phyloP scores from a whole-genome alignment of 1,140 invertebrate species.

The Carposina sasakii region DNA sequence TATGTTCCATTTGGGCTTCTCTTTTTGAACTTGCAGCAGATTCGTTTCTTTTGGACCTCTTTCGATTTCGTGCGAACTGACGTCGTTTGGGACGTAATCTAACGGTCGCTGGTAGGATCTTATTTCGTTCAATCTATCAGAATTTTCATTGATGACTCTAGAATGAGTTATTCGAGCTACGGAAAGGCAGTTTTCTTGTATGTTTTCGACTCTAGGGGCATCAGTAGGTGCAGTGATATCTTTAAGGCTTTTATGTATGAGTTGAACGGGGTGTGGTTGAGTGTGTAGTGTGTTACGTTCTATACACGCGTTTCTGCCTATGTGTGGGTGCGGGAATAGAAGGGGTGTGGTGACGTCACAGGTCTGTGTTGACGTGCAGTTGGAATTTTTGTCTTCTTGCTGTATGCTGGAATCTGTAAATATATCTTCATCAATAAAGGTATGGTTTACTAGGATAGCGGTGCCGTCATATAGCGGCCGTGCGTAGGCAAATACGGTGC shows the following conservation, averaged over 20 bases:
- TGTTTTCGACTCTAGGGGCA: constrained; percentile 29
- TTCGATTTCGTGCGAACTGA: constrained; percentile 76
- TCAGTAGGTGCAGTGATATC: constrained; percentile 64
- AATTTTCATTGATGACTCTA: constrained; percentile 31
- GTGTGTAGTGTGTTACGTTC: constrained; percentile 86
- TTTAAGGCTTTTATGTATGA: constrained; percentile 82
- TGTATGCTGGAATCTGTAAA: constrained; percentile 26
- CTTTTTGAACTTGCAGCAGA: constrained; percentile 52
- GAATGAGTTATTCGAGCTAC: constrained; percentile 42
- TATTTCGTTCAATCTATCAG: constrained; percentile 50
- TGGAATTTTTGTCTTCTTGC: constrained; percentile 52
- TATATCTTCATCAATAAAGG: too few species aligned
- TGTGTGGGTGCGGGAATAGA: constrained; percentile 81
- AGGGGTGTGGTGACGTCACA: constrained; percentile 55
- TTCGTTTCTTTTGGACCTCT: constrained; percentile 57
- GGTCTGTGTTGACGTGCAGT: constrained; percentile 34
- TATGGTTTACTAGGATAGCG: too few species aligned
- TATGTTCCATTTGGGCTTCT: constrained; percentile 62
- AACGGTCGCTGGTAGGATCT: constrained; percentile 74
- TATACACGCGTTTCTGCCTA: constrained; percentile 91
- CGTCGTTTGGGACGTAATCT: constrained; percentile 84
- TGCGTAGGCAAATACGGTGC: too few species aligned
- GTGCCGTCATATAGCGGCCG: too few species aligned
- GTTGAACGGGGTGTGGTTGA: constrained; percentile 73
- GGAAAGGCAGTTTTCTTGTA: constrained; percentile 46